A percentile compares a stretch with the other conserved stretches of the same genome.
Conservation (phyloP, 2,113 vertebrate species). For the Archocentrus centrarchus region DNA sequence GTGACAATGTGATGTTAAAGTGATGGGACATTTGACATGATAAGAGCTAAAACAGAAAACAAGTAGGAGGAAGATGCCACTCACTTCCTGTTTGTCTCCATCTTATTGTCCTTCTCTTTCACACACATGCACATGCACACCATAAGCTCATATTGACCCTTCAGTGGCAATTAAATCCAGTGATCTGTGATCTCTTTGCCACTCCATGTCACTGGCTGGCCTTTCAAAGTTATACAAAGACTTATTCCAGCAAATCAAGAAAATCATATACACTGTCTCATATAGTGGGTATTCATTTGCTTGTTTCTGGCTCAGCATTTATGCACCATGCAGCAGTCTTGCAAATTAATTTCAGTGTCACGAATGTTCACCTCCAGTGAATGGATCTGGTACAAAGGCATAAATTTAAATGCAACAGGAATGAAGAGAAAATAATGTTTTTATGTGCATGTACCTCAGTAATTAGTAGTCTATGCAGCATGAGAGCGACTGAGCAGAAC, state of each 20-base stretch:
- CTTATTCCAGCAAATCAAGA: conserved; percentile 25
- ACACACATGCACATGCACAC: not conserved
- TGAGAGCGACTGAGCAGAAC: conserved; percentile 10
- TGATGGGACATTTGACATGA: conserved; percentile 63
- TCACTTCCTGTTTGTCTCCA: conserved; percentile 20
- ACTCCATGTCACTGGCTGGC: conserved; percentile 54
- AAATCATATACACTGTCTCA: conserved; percentile 42
- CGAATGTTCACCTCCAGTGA: conserved; percentile 12
- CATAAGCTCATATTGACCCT: conserved; percentile 37
- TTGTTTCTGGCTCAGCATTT: not conserved
- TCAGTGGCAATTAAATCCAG: conserved; percentile 74
- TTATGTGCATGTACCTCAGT: not conserved
- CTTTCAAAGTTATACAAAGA: conserved; percentile 33
- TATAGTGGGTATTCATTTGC: not conserved
- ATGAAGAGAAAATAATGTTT: not conserved
- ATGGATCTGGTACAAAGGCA: not conserved
- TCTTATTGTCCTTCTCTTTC: conserved; percentile 3
- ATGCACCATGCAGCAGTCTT: not conserved
- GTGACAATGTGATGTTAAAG: conserved; percentile 60
- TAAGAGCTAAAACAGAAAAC: conserved; percentile 52
- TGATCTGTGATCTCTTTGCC: conserved; percentile 71
- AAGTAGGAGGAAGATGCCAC: conserved; percentile 42
- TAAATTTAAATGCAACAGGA: conserved; percentile 21
- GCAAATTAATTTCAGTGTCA: conserved; percentile 38
- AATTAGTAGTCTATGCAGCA: conserved; percentile 32